phyloP scores from a whole-genome alignment of 2,888 invertebrate species.

The Ypsolopha sequella region DNA sequence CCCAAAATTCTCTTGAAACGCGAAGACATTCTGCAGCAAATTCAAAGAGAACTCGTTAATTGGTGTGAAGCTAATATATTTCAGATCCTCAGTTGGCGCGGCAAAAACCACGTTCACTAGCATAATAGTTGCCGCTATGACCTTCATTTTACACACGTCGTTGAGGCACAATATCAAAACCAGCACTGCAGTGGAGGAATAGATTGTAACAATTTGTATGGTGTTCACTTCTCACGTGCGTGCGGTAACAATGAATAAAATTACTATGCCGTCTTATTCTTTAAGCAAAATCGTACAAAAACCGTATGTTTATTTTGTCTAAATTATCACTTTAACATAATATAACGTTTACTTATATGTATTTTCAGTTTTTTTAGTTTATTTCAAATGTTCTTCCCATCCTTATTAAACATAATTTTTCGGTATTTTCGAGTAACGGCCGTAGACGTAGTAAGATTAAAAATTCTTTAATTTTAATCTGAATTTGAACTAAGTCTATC shows the following conservation, averaged over 20 bases:
- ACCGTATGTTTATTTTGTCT: too few relatives aligned
- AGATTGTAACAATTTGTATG: conserved; percentile 32
- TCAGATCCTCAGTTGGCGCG: conserved; percentile 23
- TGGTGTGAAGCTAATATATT: conserved; percentile 29
- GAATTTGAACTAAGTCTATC: too few relatives aligned
- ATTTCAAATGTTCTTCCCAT: too few relatives aligned
- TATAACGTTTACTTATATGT: too few relatives aligned
- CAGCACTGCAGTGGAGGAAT: conserved; percentile 26
- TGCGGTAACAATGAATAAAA: conserved; percentile 33
- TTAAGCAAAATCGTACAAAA: too few relatives aligned
- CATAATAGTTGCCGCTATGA: conserved; percentile 17
- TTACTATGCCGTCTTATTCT: conserved; percentile 25
- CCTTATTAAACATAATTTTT: too few relatives aligned
- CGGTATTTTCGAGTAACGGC: too few relatives aligned
- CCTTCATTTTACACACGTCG: conserved; percentile 25
- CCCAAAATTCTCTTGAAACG: conserved; percentile 46
- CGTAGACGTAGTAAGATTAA: too few relatives aligned
- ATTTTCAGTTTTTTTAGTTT: too few relatives aligned
- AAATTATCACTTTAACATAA: too few relatives aligned
- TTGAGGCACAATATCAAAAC: conserved; percentile 25
- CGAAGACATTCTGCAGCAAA: conserved; percentile 45
- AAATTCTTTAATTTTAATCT: too few relatives aligned
- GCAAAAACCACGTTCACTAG: conserved; percentile 29
- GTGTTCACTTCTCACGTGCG: conserved; percentile 37
- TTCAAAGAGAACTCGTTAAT: conserved; percentile 48